Evolutionary conservation across 2,888 invertebrate genomes (phyloP).

Genomic region (Trisateles emortualis): DNA sequence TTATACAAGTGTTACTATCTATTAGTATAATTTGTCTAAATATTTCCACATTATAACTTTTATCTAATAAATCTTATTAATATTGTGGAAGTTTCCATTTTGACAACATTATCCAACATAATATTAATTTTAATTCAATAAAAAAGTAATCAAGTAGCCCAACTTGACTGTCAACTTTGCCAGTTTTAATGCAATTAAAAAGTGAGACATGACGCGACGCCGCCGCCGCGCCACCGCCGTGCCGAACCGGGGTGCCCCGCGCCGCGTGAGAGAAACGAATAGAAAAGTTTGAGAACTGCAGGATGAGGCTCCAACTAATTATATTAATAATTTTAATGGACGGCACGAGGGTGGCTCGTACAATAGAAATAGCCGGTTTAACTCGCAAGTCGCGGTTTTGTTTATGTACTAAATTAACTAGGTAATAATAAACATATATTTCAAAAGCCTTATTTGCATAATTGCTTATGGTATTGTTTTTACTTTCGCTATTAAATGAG

Average conservation of each 20-base stretch:
- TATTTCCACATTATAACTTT: too few relatives aligned
- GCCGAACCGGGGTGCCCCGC: background rate
- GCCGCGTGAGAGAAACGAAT: background rate
- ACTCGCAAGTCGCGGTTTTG: background rate
- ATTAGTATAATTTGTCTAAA: too few relatives aligned
- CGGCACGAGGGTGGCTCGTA: constrained; percentile 6
- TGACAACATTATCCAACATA: background rate
- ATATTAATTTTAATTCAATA: background rate
- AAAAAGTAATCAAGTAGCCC: background rate
- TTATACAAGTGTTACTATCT: too few relatives aligned
- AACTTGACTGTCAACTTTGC: background rate
- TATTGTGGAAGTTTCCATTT: too few relatives aligned
- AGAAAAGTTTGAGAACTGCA: constrained; percentile 17
- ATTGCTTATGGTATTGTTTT: background rate
- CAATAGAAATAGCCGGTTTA: constrained; percentile 11
- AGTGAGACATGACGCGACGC: background rate
- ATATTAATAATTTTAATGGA: constrained; percentile 24
- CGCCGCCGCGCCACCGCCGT: background rate
- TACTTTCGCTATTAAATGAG: background rate
- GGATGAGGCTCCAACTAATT: constrained; percentile 20
- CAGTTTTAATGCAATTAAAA: constrained; percentile 15
- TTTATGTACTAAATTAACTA: background rate
- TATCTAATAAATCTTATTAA: too few relatives aligned
- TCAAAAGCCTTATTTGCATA: background rate
- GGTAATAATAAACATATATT: background rate